phyloP scores from a whole-genome alignment of 2,888 invertebrate genomes.

The Pegoplata infirma region DNA sequence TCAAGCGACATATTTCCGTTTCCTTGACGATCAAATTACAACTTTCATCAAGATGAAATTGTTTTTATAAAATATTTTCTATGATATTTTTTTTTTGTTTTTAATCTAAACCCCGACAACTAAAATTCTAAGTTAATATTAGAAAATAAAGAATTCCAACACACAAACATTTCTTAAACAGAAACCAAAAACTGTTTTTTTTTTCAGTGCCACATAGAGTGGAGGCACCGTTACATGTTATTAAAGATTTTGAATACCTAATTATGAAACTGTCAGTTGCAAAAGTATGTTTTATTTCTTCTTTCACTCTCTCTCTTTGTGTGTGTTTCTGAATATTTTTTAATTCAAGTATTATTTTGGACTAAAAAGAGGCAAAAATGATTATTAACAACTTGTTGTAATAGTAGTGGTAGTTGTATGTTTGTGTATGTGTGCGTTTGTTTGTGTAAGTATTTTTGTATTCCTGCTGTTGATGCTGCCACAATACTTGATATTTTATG shows the following conservation, averaged over 20 bases:
- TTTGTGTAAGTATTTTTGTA: conserved; percentile 17
- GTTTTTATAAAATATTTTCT: too few relatives aligned
- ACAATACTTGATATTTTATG: conserved; percentile 36
- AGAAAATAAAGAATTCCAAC: background rate
- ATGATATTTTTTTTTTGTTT: background rate
- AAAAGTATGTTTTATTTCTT: conserved; percentile 72
- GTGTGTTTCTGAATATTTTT: conserved; percentile 4
- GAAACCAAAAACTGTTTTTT: conserved; percentile 54
- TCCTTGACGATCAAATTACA: too few relatives aligned
- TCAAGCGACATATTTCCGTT: too few relatives aligned
- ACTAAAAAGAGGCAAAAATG: conserved; percentile 45
- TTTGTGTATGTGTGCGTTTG: background rate
- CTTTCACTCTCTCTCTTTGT: background rate
- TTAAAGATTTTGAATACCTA: conserved; percentile 79
- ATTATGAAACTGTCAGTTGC: conserved; percentile 79
- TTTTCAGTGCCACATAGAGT: conserved; percentile 44
- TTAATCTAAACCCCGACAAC: background rate
- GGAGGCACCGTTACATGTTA: conserved; percentile 67
- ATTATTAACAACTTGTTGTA: conserved; percentile 44
- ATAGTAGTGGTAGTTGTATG: conserved; percentile 15
- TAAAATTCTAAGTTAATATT: conserved; percentile 21
- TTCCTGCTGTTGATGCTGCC: conserved; percentile 38
- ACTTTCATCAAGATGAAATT: too few relatives aligned
- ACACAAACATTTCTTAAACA: conserved; percentile 37
- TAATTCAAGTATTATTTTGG: conserved; percentile 43